phyloP scores from a whole-genome alignment of 1,140 invertebrate genomes.

The Apocrypta bakeri region DNA sequence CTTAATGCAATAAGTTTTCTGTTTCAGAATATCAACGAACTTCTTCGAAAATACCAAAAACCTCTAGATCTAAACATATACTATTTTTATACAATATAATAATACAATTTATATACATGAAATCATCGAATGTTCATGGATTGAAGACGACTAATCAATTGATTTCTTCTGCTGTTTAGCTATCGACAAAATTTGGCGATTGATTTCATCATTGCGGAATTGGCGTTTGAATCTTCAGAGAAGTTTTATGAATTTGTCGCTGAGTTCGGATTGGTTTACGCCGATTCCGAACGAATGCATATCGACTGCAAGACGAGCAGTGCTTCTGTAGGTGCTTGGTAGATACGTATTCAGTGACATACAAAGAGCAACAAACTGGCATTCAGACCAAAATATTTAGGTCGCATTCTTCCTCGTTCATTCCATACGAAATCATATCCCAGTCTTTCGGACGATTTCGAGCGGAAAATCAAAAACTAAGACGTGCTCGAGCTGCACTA shows the following conservation, averaged over 20 bases:
- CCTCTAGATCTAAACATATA: constrained; percentile 50
- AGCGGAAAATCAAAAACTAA: constrained; percentile 2
- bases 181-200: constrained; percentile 93
- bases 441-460: constrained; percentile 38
- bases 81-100: constrained; percentile 49
- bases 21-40: constrained; percentile 68
- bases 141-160: constrained; percentile 64
- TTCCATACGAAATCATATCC: constrained; percentile 28
- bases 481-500: constrained; percentile 8
- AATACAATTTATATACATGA: constrained; percentile 43
- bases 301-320: constrained; percentile 91
- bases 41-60: constrained; percentile 55
- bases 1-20: constrained; percentile 63
- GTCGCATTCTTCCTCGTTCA: not conserved
- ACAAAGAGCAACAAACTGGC: constrained; percentile 24
- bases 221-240: constrained; percentile 88
- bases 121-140: constrained; percentile 25
- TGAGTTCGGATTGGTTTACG: constrained; percentile 86
- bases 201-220: constrained; percentile 87
- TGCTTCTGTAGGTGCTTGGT: constrained; percentile 76
- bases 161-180: constrained; percentile 82
- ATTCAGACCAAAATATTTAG: constrained; percentile 38
- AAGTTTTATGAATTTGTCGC: constrained; percentile 91
- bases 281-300: constrained; percentile 80
- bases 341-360: constrained; percentile 51